These are phyloP conservation scores for Dromococcyx pavoninus DNA, from an alignment of 2,797 vertebrate species.

Conservation along the genomic window DNA sequence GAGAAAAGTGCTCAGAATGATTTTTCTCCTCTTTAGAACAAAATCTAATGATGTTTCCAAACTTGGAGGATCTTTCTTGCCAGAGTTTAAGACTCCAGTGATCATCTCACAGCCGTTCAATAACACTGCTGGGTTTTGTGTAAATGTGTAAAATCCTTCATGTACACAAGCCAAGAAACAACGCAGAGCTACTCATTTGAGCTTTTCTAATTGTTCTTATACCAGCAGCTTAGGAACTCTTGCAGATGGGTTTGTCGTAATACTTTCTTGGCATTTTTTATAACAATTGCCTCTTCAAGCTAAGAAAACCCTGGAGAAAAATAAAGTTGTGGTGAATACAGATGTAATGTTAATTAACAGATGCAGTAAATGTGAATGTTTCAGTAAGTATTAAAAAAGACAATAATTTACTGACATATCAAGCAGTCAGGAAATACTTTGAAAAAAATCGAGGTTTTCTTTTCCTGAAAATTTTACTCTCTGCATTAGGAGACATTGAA, in stretches of 20 bases:
- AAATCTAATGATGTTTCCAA: background rate
- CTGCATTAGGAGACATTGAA: background rate
- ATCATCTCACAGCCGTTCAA: constrained; percentile 31
- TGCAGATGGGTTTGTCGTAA: constrained; percentile 61
- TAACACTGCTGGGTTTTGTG: background rate
- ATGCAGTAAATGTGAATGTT: constrained; percentile 2
- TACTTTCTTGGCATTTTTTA: constrained; percentile 48
- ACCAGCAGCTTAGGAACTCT: constrained; percentile 48
- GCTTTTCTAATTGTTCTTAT: constrained; percentile 51
- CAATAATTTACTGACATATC: background rate
- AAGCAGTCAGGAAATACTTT: background rate
- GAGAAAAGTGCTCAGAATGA: background rate
- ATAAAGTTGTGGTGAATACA: constrained; percentile 12
- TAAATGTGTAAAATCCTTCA: background rate
- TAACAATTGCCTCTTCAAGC: constrained; percentile 63
- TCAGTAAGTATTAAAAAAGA: background rate
- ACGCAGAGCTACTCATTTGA: constrained; percentile 27
- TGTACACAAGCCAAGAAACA: constrained; percentile 27
- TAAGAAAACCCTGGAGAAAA: constrained; percentile 66
- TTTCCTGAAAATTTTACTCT: background rate
- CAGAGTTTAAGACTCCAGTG: constrained; percentile 9
- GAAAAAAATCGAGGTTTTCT: background rate
- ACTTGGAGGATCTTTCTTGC: background rate
- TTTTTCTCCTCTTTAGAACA: background rate
- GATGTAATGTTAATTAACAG: constrained; percentile 60